Evolutionary conservation across 2,888 invertebrate genomes (phyloP).

Genomic region (Agrochola lychnidis): DNA sequence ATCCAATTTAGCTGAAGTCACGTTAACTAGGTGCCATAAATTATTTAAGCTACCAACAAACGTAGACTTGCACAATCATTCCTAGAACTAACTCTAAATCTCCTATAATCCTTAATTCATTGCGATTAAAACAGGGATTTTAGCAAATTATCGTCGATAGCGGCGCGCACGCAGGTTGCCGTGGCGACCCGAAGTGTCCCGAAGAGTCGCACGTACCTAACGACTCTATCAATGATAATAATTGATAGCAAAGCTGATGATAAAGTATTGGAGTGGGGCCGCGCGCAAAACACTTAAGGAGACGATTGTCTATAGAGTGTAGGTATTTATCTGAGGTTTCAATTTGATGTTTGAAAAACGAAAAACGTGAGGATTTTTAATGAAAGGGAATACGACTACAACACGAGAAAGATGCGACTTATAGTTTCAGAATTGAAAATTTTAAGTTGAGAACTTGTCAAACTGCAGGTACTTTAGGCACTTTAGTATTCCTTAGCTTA

Average conservation of each 20-base stretch:
- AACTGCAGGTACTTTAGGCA: background rate
- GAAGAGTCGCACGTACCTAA: conserved; percentile 15
- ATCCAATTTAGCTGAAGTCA: background rate
- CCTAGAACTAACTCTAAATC: conserved; percentile 8
- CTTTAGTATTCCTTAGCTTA: too few species aligned
- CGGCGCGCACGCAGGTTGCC: conserved; percentile 60
- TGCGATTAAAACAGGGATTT: conserved; percentile 43
- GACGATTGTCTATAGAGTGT: conserved; percentile 27
- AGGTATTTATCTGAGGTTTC: background rate
- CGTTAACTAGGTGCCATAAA: background rate
- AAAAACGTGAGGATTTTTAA: background rate
- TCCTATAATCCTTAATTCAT: conserved; percentile 7
- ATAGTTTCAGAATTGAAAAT: background rate
- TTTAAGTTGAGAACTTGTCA: background rate
- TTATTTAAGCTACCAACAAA: background rate
- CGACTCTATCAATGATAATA: conserved; percentile 71
- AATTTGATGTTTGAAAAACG: background rate
- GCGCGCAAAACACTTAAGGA: conserved; percentile 79
- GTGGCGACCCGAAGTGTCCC: conserved; percentile 33
- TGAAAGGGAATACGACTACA: background rate
- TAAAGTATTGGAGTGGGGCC: conserved; percentile 72
- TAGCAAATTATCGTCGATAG: conserved; percentile 51
- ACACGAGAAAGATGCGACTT: background rate
- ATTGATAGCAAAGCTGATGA: conserved; percentile 78
- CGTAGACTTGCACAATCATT: background rate